Evolutionary conservation across 2,888 invertebrate genomes (phyloP), one percentile per base, ranked within the genome.

Genomic region (Leucoma salicis): DNA sequence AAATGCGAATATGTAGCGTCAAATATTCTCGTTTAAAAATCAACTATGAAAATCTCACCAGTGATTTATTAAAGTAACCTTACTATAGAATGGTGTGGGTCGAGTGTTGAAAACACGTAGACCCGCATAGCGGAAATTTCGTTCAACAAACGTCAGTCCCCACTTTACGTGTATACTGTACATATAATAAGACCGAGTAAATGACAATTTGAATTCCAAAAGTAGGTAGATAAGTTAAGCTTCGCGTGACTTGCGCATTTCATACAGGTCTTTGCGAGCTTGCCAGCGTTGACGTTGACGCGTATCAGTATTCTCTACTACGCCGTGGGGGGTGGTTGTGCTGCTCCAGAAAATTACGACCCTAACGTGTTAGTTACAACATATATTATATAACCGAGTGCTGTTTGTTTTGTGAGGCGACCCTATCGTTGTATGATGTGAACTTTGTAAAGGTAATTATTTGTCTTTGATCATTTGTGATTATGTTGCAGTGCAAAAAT

Each of bases 211-310:
- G 75, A 80, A 82, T 77, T 82, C 81, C 65, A 73, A 79, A 81
- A 82, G 78, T 79, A 76, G 76, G 74, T 72, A 71, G 74, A 77
- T 80, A 82, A 82, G 79, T 82, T 80, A 79, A 77, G 74, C 70
- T 66, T 67, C 63, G 74, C 72, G 81, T 86, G 88, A 87, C 83
- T 86, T 87, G 85, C 87, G 87, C 88, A 87, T 85, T 84, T 85
- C 82, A 78, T 76, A 78, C 82, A 64, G 70, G 71, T 73, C 73
- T 74, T 71, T 66, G 63, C 60, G 62, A 71, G 74, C 73, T 74
- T 68, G 70, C 62, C 57, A 56, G 62, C 63, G 64, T 68, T 74
- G 70, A 73, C 74, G 70, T 59, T 74, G 75, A 75, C 65, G 71
- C 57, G 68, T 75, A 66, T 75, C 82, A 87, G 88, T 88, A 77